Evolutionary conservation across 2,888 invertebrate genomes (phyloP).

Genomic region (Gibbula magus): DNA sequence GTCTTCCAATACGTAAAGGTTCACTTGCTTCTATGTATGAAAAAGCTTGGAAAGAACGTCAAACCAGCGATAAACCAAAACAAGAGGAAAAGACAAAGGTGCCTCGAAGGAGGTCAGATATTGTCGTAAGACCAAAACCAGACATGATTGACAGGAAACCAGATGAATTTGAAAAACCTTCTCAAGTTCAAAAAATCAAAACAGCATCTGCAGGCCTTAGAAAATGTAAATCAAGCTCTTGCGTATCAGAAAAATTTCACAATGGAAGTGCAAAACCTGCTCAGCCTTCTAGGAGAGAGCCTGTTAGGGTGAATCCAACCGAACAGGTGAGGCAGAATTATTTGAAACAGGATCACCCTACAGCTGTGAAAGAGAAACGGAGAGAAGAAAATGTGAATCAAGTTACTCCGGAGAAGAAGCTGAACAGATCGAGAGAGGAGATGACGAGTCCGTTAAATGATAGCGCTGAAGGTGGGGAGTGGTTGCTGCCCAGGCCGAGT

Average conservation of each 20-base stretch:
- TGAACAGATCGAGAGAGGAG: background rate
- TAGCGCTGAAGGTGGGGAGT: background rate
- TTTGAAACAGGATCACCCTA: too few relatives aligned
- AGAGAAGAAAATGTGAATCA: background rate
- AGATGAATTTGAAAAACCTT: background rate
- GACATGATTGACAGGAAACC: background rate
- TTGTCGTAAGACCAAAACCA: background rate
- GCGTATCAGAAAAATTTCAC: background rate
- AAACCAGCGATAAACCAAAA: background rate
- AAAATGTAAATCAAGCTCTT: slow-evolving; percentile 12
- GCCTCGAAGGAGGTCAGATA: background rate
- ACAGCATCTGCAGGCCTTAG: background rate
- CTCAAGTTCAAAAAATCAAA: background rate
- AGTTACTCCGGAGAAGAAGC: background rate
- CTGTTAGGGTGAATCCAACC: background rate
- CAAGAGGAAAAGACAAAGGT: background rate
- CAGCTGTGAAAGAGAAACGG: background rate
- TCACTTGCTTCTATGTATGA: slow-evolving; percentile 11
- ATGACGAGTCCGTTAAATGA: background rate
- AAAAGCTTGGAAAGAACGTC: slow-evolving; percentile 7
- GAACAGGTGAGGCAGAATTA: too few relatives aligned
- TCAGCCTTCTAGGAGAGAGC: background rate
- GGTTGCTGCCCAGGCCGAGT: slow-evolving; percentile 17
- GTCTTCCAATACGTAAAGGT: slow-evolving; percentile 12
- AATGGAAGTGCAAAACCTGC: background rate